phyloP scores from a whole-genome alignment of 2,113 vertebrate genomes.

The Ellobius talpinus region DNA sequence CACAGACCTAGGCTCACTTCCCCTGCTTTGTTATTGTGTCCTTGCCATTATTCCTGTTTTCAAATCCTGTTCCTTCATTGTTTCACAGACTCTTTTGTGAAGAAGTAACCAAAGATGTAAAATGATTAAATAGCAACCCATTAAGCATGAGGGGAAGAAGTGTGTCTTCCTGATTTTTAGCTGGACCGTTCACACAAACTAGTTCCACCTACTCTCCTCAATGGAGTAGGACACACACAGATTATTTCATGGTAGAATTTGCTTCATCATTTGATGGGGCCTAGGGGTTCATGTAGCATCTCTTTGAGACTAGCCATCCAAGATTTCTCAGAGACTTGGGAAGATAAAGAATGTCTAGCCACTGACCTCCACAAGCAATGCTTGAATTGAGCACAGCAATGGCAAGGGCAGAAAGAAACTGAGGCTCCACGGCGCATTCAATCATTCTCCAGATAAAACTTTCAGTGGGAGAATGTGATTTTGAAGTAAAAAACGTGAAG shows the following conservation, averaged over 20 bases:
- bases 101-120: background rate
- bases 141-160: background rate
- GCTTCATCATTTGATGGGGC: background rate
- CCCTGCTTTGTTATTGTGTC: background rate
- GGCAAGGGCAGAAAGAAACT: background rate
- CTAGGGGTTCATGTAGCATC: background rate
- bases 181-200: background rate
- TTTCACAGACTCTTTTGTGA: background rate
- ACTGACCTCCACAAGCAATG: background rate
- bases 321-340: background rate
- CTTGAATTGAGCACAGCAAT: background rate
- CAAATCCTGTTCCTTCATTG: background rate
- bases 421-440: background rate
- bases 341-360: background rate
- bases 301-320: background rate
- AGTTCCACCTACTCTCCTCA: background rate
- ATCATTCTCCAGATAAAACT: background rate
- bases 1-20: background rate
- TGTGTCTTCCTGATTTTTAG: background rate
- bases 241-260: background rate
- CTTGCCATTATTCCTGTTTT: background rate
- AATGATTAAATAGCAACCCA: background rate
- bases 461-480: conserved; percentile 22
- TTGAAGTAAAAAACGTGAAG: conserved; percentile 20
- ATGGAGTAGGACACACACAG: background rate